Evolutionary conservation across 2,888 invertebrate species (phyloP).

Genomic region (Trachelus stipa): DNA sequence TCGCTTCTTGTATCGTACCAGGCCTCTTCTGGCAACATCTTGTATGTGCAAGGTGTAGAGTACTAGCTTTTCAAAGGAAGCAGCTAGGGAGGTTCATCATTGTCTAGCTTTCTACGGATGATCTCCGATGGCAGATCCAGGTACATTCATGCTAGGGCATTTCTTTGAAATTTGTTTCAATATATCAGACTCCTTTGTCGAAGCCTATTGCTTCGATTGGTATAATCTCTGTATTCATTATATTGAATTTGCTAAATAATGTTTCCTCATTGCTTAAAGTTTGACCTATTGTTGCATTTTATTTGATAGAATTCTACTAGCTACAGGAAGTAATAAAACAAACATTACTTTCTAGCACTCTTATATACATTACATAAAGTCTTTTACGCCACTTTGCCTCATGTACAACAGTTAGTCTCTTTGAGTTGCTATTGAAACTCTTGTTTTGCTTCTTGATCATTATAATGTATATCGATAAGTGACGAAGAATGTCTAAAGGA

Average conservation of each 20-base stretch:
- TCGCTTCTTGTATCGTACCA: not conserved
- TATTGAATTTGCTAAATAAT: not conserved
- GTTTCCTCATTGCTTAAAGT: not conserved
- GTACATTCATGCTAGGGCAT: not conserved
- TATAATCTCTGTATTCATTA: not conserved
- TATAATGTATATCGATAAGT: not conserved
- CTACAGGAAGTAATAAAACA: not conserved
- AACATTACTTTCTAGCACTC: not conserved
- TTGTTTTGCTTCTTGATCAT: not conserved
- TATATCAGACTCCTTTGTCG: not conserved
- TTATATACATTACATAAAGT: not conserved
- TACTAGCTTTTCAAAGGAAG: not conserved
- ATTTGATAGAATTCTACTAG: not conserved
- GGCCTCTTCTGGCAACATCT: not conserved
- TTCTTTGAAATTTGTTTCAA: not conserved
- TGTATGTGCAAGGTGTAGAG: not conserved
- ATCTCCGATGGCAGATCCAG: not conserved
- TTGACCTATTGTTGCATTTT: not conserved
- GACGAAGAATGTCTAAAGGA: not conserved
- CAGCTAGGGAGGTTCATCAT: not conserved
- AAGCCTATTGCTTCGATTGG: not conserved
- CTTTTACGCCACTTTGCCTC: not conserved
- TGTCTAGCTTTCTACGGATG: not conserved
- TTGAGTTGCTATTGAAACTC: not conserved
- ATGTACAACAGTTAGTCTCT: not conserved